phyloP scores from a whole-genome alignment of 2,888 invertebrate species.

The Hypolimnas misippus region DNA sequence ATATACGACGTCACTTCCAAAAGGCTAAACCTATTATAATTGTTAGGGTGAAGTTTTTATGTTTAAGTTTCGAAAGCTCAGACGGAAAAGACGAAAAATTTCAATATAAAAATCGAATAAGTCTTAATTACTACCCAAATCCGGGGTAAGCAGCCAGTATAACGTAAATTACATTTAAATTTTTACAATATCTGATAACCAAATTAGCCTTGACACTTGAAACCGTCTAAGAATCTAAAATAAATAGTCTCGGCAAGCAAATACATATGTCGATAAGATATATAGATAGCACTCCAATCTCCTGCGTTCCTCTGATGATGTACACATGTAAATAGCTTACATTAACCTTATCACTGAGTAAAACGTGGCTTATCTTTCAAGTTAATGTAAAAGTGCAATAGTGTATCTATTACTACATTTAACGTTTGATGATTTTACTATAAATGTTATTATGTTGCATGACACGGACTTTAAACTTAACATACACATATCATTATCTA shows the following conservation, averaged over 20 bases:
- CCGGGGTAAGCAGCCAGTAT: too few species aligned
- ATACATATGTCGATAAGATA: slow-evolving; percentile 34
- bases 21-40: too few species aligned
- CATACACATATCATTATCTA: too few species aligned
- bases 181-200: slow-evolving; percentile 22
- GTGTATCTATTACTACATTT: slow-evolving; percentile 2
- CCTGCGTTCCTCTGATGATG: slow-evolving; percentile 8
- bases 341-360: slow-evolving; percentile 13
- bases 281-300: slow-evolving; percentile 15
- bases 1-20: too few species aligned
- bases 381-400: slow-evolving; percentile 20
- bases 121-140: too few species aligned
- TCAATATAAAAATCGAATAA: too few species aligned
- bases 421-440: not conserved
- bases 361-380: slow-evolving; percentile 6
- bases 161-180: not conserved
- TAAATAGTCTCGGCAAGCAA: slow-evolving; percentile 24
- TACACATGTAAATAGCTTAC: not conserved
- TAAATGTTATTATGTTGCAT: not conserved
- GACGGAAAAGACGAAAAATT: too few species aligned
- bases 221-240: slow-evolving; percentile 20
- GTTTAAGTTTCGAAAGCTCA: too few species aligned
- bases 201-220: slow-evolving; percentile 36
- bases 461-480: not conserved
- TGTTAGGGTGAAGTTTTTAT: too few species aligned